These are phyloP conservation scores for Hypotaenidia okinawae DNA, from an alignment of 2,797 vertebrate species.

Conservation along the genomic window DNA sequence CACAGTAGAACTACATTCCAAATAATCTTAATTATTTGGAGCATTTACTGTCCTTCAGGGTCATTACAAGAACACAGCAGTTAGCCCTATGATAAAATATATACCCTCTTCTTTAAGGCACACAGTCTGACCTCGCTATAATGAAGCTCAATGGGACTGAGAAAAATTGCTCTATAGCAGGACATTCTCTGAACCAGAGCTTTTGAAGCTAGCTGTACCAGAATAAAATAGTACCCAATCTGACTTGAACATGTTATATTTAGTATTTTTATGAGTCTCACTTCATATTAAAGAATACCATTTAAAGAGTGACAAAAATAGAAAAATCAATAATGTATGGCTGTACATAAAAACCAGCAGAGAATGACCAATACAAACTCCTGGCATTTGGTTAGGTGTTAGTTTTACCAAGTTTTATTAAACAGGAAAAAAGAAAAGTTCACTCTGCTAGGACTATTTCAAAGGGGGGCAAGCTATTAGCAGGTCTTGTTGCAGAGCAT, in stretches of 20 bases:
- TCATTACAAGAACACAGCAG: neutral
- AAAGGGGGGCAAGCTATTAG: neutral
- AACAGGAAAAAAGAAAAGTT: neutral
- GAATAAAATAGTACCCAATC: neutral
- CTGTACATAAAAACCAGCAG: neutral
- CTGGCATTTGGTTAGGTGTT: neutral
- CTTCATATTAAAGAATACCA: neutral
- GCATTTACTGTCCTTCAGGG: slow-evolving; percentile 33
- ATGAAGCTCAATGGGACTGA: slow-evolving; percentile 50
- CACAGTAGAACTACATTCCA: neutral
- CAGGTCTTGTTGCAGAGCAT: neutral
- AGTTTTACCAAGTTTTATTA: neutral
- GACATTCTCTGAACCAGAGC: neutral
- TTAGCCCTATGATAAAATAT: slow-evolving; percentile 51
- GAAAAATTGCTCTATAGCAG: slow-evolving; percentile 8
- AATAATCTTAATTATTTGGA: slow-evolving; percentile 36
- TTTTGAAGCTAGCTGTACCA: neutral
- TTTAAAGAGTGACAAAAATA: neutral
- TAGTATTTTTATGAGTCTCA: neutral
- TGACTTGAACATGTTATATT: neutral
- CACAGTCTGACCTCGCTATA: slow-evolving; percentile 7
- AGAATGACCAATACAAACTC: neutral
- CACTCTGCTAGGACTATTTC: neutral
- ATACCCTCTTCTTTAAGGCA: neutral
- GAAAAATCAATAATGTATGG: neutral